These are phyloP conservation scores for Pseudanteris insignis DNA, from an alignment of 2,888 invertebrate species.

Conservation along the genomic window DNA sequence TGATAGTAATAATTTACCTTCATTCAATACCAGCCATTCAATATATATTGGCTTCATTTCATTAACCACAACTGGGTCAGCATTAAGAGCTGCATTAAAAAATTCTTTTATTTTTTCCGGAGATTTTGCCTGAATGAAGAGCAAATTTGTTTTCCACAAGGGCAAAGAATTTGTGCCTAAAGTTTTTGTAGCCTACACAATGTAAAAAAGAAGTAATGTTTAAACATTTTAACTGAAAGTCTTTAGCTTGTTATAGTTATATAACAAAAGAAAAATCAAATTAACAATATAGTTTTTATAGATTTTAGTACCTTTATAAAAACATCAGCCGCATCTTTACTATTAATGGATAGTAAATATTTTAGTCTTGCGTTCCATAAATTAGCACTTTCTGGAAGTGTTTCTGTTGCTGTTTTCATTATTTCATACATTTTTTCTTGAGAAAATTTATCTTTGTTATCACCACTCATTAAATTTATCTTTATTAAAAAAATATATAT, in stretches of 20 bases:
- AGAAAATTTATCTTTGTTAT: slow-evolving; percentile 49
- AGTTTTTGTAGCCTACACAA: slow-evolving; percentile 55
- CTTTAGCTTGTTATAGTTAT: no score
- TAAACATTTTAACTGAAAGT: no score
- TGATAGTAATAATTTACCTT: no score
- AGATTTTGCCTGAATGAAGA: slow-evolving; percentile 59
- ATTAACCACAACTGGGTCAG: slow-evolving; percentile 68
- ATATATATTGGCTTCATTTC: slow-evolving; percentile 72
- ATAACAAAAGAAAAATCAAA: no score
- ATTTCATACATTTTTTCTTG: slow-evolving; percentile 58
- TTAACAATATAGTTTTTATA: no score
- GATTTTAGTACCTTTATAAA: slow-evolving; percentile 62
- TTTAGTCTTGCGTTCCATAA: slow-evolving; percentile 69
- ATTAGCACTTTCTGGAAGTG: slow-evolving; percentile 65
- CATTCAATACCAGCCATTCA: slow-evolving; percentile 69
- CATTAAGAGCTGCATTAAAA: slow-evolving; percentile 67
- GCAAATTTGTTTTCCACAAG: slow-evolving; percentile 67
- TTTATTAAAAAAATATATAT: no score
- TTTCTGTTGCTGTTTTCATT: slow-evolving; percentile 66
- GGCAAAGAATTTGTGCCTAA: slow-evolving; percentile 65
- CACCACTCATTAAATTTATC: slow-evolving; percentile 57
- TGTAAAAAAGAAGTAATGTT: background rate
- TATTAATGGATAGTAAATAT: slow-evolving; percentile 64
- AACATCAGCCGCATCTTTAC: slow-evolving; percentile 64
- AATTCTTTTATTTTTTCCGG: slow-evolving; percentile 63